Evolutionary conservation across 2,888 invertebrate genomes (phyloP).

Genomic region (Zelleria hepariella): DNA sequence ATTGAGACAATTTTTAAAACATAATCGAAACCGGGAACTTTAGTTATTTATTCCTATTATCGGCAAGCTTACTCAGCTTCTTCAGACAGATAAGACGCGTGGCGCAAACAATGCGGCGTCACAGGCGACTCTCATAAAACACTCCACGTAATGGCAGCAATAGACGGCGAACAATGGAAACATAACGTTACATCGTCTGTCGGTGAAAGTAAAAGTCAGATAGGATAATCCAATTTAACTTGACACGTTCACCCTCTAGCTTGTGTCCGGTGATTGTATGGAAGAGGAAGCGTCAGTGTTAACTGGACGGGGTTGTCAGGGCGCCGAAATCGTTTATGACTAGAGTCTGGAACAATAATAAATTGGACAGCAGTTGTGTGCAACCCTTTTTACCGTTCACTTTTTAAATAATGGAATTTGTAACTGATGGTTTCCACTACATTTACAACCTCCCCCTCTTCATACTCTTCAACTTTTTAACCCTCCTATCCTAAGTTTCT

Average conservation of each 20-base stretch:
- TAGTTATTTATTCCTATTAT: too few species aligned
- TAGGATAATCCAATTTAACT: not conserved
- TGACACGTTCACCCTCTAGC: conserved; percentile 28
- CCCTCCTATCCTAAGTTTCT: too few species aligned
- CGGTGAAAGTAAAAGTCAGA: conserved; percentile 20
- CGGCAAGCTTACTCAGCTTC: not conserved
- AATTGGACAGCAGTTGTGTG: conserved; percentile 15
- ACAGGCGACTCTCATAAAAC: conserved; percentile 18
- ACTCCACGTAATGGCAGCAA: conserved; percentile 36
- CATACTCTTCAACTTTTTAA: too few species aligned
- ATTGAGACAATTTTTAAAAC: too few species aligned
- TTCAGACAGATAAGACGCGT: conserved; percentile 28
- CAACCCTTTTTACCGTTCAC: conserved; percentile 10
- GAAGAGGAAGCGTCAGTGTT: conserved; percentile 21
- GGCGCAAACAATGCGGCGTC: conserved; percentile 18
- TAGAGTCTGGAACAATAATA: not conserved
- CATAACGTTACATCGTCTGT: conserved; percentile 37
- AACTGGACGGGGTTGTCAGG: too few species aligned
- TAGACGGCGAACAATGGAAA: conserved; percentile 32
- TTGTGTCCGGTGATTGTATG: conserved; percentile 45
- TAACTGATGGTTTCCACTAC: not conserved
- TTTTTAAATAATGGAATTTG: not conserved
- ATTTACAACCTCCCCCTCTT: not conserved
- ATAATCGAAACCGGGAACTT: too few species aligned
- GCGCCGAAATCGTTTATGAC: conserved; percentile 28